Conservation (phyloP, 2,113 vertebrate species). For the Crotalus viridis region DNA sequence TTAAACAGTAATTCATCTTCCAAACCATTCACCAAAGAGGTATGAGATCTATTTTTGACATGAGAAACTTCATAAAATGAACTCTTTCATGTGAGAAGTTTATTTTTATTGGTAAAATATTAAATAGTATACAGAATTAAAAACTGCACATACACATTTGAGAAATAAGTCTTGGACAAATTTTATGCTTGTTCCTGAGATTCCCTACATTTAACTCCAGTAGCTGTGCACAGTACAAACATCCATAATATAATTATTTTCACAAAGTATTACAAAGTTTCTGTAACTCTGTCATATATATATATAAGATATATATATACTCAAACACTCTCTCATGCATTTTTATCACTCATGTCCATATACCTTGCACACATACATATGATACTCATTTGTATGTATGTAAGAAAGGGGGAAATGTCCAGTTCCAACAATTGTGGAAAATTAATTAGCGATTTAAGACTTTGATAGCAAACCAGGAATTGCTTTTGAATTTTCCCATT, state of each 20-base stretch:
- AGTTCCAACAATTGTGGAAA: slow-evolving; percentile 59
- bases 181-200: slow-evolving; percentile 95
- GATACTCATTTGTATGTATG: slow-evolving; percentile 65
- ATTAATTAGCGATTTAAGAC: slow-evolving; percentile 53
- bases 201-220: slow-evolving; percentile 87
- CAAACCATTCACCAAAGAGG: not conserved
- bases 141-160: slow-evolving; percentile 85
- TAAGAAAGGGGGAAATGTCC: slow-evolving; percentile 62
- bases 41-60: slow-evolving; percentile 32
- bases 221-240: slow-evolving; percentile 90
- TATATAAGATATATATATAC: slow-evolving; percentile 66
- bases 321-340: slow-evolving; percentile 70
- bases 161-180: slow-evolving; percentile 85
- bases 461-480: not conserved
- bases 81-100: slow-evolving; percentile 75
- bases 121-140: slow-evolving; percentile 87
- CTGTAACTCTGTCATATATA: slow-evolving; percentile 79
- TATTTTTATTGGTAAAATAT: slow-evolving; percentile 86
- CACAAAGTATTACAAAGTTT: slow-evolving; percentile 91
- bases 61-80: slow-evolving; percentile 70
- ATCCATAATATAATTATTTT: slow-evolving; percentile 86
- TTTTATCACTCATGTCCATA: slow-evolving; percentile 76
- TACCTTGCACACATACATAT: slow-evolving; percentile 69
- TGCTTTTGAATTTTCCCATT: not conserved
- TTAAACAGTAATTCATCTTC: not conserved